Conservation (phyloP, 2,113 vertebrate genomes). For the Agapornis roseicollis region DNA sequence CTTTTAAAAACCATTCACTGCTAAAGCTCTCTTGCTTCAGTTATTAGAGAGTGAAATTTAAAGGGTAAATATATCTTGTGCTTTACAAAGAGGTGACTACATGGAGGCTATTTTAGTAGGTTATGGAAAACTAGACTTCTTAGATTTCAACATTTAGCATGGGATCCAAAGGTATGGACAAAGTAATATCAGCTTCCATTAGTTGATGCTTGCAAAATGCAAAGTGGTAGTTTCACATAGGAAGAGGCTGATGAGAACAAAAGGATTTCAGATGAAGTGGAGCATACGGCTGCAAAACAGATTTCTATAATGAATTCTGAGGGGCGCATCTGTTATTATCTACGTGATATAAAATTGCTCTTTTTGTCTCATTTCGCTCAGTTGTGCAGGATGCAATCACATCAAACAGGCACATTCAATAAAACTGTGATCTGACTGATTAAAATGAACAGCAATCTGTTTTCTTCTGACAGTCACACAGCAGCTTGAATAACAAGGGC, state of each 20-base stretch:
- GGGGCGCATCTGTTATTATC: slow-evolving; percentile 70
- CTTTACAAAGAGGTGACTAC: not conserved
- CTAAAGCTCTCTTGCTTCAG: not conserved
- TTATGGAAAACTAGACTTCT: not conserved
- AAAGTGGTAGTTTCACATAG: slow-evolving; percentile 52
- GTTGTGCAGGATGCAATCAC: slow-evolving; percentile 36
- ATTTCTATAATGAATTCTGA: slow-evolving; percentile 69
- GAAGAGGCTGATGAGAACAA: slow-evolving; percentile 67
- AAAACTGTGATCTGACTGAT: slow-evolving; percentile 65
- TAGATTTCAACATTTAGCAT: slow-evolving; percentile 14
- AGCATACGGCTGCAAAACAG: slow-evolving; percentile 63
- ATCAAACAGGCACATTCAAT: slow-evolving; percentile 38
- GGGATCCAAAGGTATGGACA: slow-evolving; percentile 15
- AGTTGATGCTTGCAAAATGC: slow-evolving; percentile 52
- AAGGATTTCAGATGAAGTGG: slow-evolving; percentile 69
- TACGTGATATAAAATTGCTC: slow-evolving; percentile 59
- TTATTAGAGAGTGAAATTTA: not conserved
- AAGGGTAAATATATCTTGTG: not conserved
- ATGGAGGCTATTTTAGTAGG: not conserved
- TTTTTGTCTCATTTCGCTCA: slow-evolving; percentile 66
- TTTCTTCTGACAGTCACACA: slow-evolving; percentile 52
- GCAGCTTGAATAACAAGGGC: slow-evolving; percentile 44
- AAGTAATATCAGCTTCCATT: slow-evolving; percentile 57
- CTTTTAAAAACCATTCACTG: not conserved
- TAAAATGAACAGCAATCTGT: slow-evolving; percentile 67